phyloP scores from a whole-genome alignment of 1,140 invertebrate genomes.

The Lamellibrachia luymesi region DNA sequence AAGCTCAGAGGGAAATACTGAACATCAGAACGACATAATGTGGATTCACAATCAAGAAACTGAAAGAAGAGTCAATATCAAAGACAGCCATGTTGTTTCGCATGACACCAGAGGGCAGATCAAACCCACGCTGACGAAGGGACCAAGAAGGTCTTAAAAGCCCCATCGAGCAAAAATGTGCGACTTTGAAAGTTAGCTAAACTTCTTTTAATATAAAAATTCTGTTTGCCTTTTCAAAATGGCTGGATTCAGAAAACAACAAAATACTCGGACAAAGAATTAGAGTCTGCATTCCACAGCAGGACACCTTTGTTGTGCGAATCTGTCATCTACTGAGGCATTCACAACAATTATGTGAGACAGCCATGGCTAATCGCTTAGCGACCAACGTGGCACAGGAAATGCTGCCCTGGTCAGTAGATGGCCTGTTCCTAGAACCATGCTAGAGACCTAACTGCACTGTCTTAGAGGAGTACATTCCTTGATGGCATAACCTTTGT shows the following conservation, averaged over 20 bases:
- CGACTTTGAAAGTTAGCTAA: too few relatives aligned
- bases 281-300: background rate
- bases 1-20: background rate
- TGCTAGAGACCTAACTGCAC: background rate
- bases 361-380: background rate
- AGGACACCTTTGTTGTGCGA: background rate
- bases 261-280: background rate
- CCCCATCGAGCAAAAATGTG: too few relatives aligned
- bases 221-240: too few relatives aligned
- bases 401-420: background rate
- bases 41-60: background rate
- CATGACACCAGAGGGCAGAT: too few relatives aligned
- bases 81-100: background rate
- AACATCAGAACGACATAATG: background rate
- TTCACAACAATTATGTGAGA: background rate
- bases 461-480: background rate
- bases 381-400: background rate
- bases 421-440: background rate
- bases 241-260: too few relatives aligned
- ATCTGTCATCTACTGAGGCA: too few relatives aligned
- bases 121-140: too few relatives aligned
- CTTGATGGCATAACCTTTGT: too few relatives aligned
- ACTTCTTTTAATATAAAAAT: too few relatives aligned
- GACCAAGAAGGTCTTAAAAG: too few relatives aligned
- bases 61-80: background rate